Evolutionary conservation across 1,140 invertebrate genomes (phyloP), one percentile per base, ranked within the genome.

Genomic region (Periplaneta americana): DNA sequence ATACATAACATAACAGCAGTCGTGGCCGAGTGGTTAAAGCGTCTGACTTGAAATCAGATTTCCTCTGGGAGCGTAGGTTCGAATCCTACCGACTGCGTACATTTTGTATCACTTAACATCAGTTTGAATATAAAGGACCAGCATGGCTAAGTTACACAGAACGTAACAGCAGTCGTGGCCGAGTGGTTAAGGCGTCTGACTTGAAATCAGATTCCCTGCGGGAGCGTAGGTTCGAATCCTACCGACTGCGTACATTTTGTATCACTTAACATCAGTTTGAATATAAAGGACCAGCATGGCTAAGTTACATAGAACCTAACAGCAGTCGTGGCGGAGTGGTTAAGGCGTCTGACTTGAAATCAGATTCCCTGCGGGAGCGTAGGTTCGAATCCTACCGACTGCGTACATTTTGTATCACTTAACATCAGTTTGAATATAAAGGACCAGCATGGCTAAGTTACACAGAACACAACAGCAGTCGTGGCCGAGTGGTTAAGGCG

Each of bases 321-420:
- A n/a, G n/a, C 93, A 93, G 93, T 93, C 92, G 91, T 94, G 93
- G 93, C 93, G 93, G 93, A 94, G 93, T 92, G 93, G 93, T 94
- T 94, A 94, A 94, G 93, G 93, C 93, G 93, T 93, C 93, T 93
- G 93, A 94, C 93, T 94, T 92, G 92, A 94, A 94, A 94, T 94
- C 93, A 93, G 93, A 93, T 94, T 94, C 93, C 93, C 93, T 94
- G n/a, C n/a, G 92, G 93, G 92, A n/a, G n/a, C n/a, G n/a, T n/a
- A n/a, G n/a, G n/a, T n/a, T n/a, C n/a, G n/a, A n/a, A 93, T 94
- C 93, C 93, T 94, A n/a, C n/a, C n/a, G n/a, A n/a, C n/a, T n/a
- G n/a, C n/a, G n/a, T n/a, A n/a, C n/a, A n/a, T n/a, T n/a, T n/a
- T n/a, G n/a, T n/a, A n/a, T n/a, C n/a, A n/a, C n/a, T n/a, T n/a